A percentile compares a stretch with the other conserved stretches of the same genome.
These are phyloP conservation scores for Cryptoblepharus egeriae DNA, from an alignment of 2,797 vertebrate species.

Conservation along the genomic window DNA sequence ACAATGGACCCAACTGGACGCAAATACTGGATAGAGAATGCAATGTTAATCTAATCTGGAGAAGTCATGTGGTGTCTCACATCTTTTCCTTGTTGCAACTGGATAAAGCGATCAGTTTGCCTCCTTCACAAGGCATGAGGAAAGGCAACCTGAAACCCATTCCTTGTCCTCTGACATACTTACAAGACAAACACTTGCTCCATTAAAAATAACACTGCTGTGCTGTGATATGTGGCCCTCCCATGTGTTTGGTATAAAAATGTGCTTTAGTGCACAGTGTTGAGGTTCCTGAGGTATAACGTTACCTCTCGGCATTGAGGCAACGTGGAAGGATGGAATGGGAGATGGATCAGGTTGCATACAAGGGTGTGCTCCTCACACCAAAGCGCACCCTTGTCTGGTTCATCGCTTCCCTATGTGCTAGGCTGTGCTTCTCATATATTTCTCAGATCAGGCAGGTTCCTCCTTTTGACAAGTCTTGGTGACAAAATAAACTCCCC, in stretches of 20 bases:
- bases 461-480: not conserved
- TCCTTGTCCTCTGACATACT: slow-evolving; percentile 62
- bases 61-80: not conserved
- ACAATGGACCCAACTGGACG: slow-evolving; percentile 4
- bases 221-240: slow-evolving; percentile 73
- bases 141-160: slow-evolving; percentile 78
- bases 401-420: not conserved
- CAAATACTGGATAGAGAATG: not conserved
- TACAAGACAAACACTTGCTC: slow-evolving; percentile 86
- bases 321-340: slow-evolving; percentile 69
- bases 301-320: slow-evolving; percentile 70
- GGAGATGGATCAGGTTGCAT: slow-evolving; percentile 30
- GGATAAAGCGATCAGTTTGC: slow-evolving; percentile 22
- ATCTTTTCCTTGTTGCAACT: slow-evolving; percentile 2
- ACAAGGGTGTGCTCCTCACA: slow-evolving; percentile 12
- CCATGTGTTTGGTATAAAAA: slow-evolving; percentile 68
- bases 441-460: slow-evolving; percentile 11
- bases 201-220: slow-evolving; percentile 87
- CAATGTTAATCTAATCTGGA: slow-evolving; percentile 1
- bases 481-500: not conserved
- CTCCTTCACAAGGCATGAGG: slow-evolving; percentile 37
- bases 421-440: not conserved
- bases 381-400: slow-evolving; percentile 1
- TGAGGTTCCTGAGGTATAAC: slow-evolving; percentile 69
- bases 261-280: slow-evolving; percentile 64